phyloP scores from a whole-genome alignment of 2,797 vertebrate genomes.

The Neoniphon sammara region DNA sequence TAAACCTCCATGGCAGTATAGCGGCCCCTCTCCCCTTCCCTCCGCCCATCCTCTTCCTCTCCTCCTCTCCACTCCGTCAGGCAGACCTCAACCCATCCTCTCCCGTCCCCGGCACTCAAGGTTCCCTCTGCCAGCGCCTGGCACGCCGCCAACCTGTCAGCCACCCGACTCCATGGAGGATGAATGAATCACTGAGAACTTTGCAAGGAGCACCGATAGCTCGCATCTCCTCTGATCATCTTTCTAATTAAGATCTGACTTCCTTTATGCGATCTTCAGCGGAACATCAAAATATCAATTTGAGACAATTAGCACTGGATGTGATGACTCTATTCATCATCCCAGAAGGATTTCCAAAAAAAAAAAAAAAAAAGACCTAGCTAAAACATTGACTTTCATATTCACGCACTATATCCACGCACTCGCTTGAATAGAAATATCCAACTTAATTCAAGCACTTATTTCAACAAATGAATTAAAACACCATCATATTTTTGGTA shows the following conservation, averaged over 20 bases:
- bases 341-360: conserved; percentile 69
- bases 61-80: conserved; percentile 86
- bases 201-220: conserved; percentile 79
- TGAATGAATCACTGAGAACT: conserved; percentile 86
- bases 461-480: conserved; percentile 78
- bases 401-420: conserved; percentile 64
- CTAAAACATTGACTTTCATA: conserved; percentile 76
- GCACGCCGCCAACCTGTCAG: conserved; percentile 89
- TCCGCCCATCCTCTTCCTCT: conserved; percentile 62
- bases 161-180: conserved; percentile 80
- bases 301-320: conserved; percentile 78
- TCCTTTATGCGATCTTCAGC: conserved; percentile 77
- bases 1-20: conserved; percentile 90
- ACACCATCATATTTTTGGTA: conserved; percentile 56
- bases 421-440: conserved; percentile 76
- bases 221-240: conserved; percentile 80
- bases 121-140: conserved; percentile 89
- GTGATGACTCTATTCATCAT: conserved; percentile 72
- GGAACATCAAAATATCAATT: conserved; percentile 83
- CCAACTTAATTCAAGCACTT: conserved; percentile 71
- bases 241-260: conserved; percentile 79
- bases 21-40: conserved; percentile 77
- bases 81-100: conserved; percentile 90
- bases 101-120: conserved; percentile 83
- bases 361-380: conserved; percentile 52